Percentiles rank a stretch among this genome's conserved stretches.
phyloP scores from a whole-genome alignment of 1,140 invertebrate species.

The Homalodisca vitripennis region DNA sequence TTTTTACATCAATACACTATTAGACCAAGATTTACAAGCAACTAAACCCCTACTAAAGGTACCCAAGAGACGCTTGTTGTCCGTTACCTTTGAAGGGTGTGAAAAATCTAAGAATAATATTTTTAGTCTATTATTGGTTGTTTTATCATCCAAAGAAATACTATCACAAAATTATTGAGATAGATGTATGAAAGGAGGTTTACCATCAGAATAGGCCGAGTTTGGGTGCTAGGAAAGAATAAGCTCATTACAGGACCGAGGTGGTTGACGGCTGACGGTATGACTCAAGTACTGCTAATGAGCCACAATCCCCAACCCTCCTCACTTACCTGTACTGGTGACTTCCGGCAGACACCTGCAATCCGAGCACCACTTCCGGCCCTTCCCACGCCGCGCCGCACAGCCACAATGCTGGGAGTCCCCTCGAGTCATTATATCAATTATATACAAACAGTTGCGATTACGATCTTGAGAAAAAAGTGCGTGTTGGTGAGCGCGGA shows the following conservation, averaged over 20 bases:
- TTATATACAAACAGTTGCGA: neutral
- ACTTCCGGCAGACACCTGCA: constrained; percentile 24
- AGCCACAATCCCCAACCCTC: neutral
- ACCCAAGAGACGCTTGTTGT: too few relatives aligned
- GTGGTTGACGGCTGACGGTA: too few relatives aligned
- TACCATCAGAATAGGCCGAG: neutral
- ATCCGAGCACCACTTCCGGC: constrained; percentile 18
- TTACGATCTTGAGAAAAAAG: constrained; percentile 23
- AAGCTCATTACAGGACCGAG: constrained; percentile 1
- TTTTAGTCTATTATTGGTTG: too few relatives aligned
- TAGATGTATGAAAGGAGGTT: too few relatives aligned
- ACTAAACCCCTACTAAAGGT: too few relatives aligned
- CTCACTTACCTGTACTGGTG: neutral
- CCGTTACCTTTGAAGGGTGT: too few relatives aligned
- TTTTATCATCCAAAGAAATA: too few relatives aligned
- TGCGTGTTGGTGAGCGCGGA: neutral
- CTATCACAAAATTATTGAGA: too few relatives aligned
- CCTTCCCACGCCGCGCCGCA: constrained; percentile 23
- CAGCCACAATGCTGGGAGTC: constrained; percentile 21
- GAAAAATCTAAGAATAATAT: too few relatives aligned
- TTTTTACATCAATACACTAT: too few relatives aligned
- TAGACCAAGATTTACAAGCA: too few relatives aligned
- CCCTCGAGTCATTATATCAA: constrained; percentile 16
- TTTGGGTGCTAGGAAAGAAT: neutral
- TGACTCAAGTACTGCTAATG: neutral